Evolutionary conservation across 2,888 invertebrate genomes (phyloP), one percentile per base, ranked within the genome.

Genomic region (Bombyx huttoni): DNA sequence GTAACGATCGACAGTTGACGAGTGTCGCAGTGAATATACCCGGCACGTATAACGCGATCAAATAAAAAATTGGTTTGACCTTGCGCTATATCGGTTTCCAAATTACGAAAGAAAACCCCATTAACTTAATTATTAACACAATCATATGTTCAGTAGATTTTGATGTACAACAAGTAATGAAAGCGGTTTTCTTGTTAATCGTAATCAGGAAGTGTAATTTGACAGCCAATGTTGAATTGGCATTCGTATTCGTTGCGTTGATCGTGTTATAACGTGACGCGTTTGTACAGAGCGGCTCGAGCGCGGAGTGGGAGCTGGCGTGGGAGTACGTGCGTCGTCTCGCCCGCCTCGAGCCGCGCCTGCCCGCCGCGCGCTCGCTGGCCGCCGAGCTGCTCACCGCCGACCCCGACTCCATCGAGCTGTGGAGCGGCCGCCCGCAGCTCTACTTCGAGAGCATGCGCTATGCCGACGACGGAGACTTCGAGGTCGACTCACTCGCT

Each of bases 401-500:
- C 81, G 53, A 40, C 40, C 49, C 88, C 75, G 91, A 82, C 67
- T 90, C 80, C 12, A 40, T 40, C 8, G 40, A 40, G 67, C 84
- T 89, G 65, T 92, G 89, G 92, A 87, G 78, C 73, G 88, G 71
- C 63, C 83, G 71, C 67, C 85, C 80, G 63, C 89, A 75, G 68
- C 84, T 80, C 53, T 93, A 91, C 73, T 93, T 92, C 70, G 93
- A 93, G 75, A 93, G 93, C 75, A 92, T 93, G 75, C 53, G 57
- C 56, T 54, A 53, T 13, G 59, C 55, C 8, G 59, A 55, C 13
- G 58, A 58, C 50, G 61, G 62, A 14, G 74, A 75, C 13, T 81
- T 79, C 59, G 82, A 82, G 52, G 70, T 67, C 55, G 86, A 85
- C 58, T 86, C 86, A 46, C 69, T 85, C 47, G 78, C 77, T 14